Base-by-base conservation (phyloP, 92 coral and sea anemone species). In the Epizoanthus illoricatus region DNA sequence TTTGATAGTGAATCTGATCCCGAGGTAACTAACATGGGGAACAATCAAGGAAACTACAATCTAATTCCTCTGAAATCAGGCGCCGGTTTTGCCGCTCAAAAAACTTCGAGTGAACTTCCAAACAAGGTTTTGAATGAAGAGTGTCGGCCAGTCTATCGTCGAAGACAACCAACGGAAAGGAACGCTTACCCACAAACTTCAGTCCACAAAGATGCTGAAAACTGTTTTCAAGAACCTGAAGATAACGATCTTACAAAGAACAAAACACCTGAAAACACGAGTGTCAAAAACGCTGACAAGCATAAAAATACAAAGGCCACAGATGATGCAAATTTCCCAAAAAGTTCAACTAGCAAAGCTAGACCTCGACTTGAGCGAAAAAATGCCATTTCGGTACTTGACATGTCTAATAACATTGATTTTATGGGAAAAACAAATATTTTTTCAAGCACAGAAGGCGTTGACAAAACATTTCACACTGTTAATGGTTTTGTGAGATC, bases 361-460 rank as follows among this genome's bases (percentile, higher is more conserved):
- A 61, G 64, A 61, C 70, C 82, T 0, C 71, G 71, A 21, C 59
- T 49, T 2, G 70, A 78, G 21, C 33, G 72, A 13, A 63, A 78
- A 23, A 62, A 78, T 12, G 82, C 72, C 16, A 40, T 78, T 78
- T 62, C 62, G 6, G 61, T 23, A 43, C 49, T 64, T 20, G 54
- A 78, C 71, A 42, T 45, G 60, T 41, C 82, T 78, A 52, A 43
- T 20, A 5, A 78, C 36, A 66, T 63, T 78, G 71, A 63, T 78
- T 62, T 63, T 78, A 78, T 78, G 82, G 64, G 58, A 78, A 78
- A 78, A 42, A 63, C 71, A 78, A 78, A 78, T 78, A 78, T 78
- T 78, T 21, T 78, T 41, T 45, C 72, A 43, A 61, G 82, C 33
- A 78, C 82, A 42, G 71, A 45, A 28, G 18, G 82, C 65, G 59